Evolutionary conservation across 1,140 invertebrate genomes (phyloP).

Genomic region (Epicauta chinensis): DNA sequence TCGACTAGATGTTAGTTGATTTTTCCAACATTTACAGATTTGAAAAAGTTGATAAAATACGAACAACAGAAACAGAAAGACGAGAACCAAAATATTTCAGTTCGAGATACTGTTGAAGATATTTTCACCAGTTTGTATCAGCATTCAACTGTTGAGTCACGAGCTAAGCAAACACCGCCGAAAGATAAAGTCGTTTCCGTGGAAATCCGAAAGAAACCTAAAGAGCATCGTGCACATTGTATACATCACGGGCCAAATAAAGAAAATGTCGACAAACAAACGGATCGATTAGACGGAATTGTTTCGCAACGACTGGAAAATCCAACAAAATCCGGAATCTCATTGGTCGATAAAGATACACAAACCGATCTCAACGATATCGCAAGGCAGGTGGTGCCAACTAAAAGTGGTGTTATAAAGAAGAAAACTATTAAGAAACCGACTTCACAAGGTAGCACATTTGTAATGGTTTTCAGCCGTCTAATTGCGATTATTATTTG

Average conservation of each 20-base stretch:
- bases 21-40: constrained; percentile 42
- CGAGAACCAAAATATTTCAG: constrained; percentile 6
- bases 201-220: constrained; percentile 15
- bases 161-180: constrained; percentile 11
- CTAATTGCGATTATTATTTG: not conserved
- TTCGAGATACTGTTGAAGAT: constrained; percentile 5
- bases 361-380: too few relatives aligned
- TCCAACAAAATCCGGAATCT: too few relatives aligned
- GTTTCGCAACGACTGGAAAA: too few relatives aligned
- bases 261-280: constrained; percentile 4
- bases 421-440: not conserved
- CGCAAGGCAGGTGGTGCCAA: too few relatives aligned
- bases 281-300: too few relatives aligned
- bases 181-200: constrained; percentile 18
- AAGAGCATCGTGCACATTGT: constrained; percentile 21
- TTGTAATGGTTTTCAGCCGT: not conserved
- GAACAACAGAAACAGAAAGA: constrained; percentile 35
- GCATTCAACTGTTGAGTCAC: constrained; percentile 17
- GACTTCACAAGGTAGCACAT: not conserved
- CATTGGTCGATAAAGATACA: too few relatives aligned
- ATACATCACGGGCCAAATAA: constrained; percentile 6
- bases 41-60: constrained; percentile 52
- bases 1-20: not conserved
- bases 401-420: too few relatives aligned
- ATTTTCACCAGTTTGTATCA: constrained; percentile 20